These are phyloP conservation scores for Oryctes rhinoceros DNA, from an alignment of 1,140 invertebrate genomes.

Conservation along the genomic window DNA sequence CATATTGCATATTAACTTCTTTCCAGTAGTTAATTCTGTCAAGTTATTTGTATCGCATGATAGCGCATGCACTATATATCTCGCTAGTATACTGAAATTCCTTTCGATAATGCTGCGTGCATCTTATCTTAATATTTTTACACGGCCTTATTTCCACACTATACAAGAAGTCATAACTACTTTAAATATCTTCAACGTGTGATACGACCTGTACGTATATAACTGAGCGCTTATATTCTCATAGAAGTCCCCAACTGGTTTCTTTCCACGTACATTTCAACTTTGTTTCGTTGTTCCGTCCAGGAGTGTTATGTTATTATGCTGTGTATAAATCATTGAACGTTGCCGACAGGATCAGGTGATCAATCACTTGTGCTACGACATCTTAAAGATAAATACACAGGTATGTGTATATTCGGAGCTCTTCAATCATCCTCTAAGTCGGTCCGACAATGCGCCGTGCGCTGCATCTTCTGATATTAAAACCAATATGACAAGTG, in stretches of 20 bases:
- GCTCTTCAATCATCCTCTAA: conserved; percentile 7
- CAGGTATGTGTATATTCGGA: conserved; percentile 18
- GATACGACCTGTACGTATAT: neutral
- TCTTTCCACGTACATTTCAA: neutral
- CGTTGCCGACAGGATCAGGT: neutral
- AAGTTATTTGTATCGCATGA: too few species aligned
- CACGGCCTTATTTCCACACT: too few species aligned
- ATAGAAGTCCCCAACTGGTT: neutral
- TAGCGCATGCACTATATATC: too few species aligned
- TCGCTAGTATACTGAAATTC: too few species aligned
- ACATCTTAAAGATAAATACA: conserved; percentile 21
- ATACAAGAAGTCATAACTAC: too few species aligned
- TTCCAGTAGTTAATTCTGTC: too few species aligned
- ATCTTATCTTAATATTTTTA: too few species aligned
- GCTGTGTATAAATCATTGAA: conserved; percentile 18
- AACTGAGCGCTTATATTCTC: neutral
- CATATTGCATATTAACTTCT: too few species aligned
- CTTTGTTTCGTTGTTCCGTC: neutral
- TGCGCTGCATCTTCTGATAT: neutral
- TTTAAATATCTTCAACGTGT: too few species aligned
- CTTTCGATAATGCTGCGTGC: too few species aligned
- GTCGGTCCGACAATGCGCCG: neutral
- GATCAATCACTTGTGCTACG: conserved; percentile 19
- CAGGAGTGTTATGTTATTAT: conserved; percentile 32
- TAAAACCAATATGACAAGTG: neutral